phyloP scores from a whole-genome alignment of 2,888 invertebrate species.

The Drosophila hamatofila region DNA sequence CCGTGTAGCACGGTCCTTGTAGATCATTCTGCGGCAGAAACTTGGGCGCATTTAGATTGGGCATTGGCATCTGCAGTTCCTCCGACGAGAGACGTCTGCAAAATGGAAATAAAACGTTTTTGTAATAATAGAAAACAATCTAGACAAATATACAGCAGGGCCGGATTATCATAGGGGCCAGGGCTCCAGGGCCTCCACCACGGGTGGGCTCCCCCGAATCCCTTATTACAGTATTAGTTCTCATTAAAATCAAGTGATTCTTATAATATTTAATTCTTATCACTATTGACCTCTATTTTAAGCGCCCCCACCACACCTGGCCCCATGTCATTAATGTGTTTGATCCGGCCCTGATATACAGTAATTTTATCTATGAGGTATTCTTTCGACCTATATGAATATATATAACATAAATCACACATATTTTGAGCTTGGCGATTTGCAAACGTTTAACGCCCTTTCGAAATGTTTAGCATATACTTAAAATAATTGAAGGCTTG shows the following conservation, averaged over 20 bases:
- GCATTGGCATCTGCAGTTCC: constrained; percentile 82
- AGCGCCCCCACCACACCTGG: too few species aligned
- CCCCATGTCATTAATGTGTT: too few species aligned
- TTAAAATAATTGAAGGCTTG: neutral
- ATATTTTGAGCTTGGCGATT: neutral
- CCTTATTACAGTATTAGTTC: too few species aligned
- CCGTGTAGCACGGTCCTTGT: constrained; percentile 85
- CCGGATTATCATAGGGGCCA: too few species aligned
- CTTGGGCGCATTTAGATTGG: constrained; percentile 82
- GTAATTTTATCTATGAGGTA: neutral
- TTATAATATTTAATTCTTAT: too few species aligned
- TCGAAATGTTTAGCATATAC: neutral
- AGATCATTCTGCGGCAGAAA: constrained; percentile 83
- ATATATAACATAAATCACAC: neutral
- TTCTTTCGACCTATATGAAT: neutral
- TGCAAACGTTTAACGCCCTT: neutral
- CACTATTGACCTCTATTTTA: too few species aligned
- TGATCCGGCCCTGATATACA: too few species aligned
- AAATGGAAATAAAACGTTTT: neutral
- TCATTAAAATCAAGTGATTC: too few species aligned
- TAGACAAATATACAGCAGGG: too few species aligned
- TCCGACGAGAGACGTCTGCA: constrained; percentile 78
- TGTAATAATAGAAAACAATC: neutral
- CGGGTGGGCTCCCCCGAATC: too few species aligned
- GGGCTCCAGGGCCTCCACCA: too few species aligned